A percentile compares a stretch with the other conserved stretches of the same genome.
Conservation (phyloP, 2,888 invertebrate species). For the Abscondita cerata region DNA sequence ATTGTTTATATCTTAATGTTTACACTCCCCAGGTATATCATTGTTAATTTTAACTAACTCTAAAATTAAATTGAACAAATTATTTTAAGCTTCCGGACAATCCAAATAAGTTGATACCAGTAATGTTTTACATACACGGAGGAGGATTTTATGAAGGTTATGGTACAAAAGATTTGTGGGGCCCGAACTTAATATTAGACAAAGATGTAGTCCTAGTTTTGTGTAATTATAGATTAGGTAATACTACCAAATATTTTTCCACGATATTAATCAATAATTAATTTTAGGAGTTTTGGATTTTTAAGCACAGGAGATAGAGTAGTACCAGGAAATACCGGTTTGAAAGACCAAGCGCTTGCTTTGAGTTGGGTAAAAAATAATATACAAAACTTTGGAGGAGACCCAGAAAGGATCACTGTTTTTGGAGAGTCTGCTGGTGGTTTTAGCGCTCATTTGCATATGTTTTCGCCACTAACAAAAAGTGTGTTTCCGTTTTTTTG, state of each 20-base stretch:
- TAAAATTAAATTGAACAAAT: too few species aligned
- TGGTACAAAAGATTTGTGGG: slow-evolving; percentile 70
- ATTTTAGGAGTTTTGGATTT: slow-evolving; percentile 18
- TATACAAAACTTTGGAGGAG: slow-evolving; percentile 13
- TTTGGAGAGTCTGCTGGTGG: slow-evolving; percentile 16
- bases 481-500: slow-evolving; percentile 7
- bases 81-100: neutral
- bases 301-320: slow-evolving; percentile 13
- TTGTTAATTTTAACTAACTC: neutral
- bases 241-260: neutral
- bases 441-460: slow-evolving; percentile 1
- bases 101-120: slow-evolving; percentile 59
- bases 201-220: slow-evolving; percentile 73
- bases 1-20: slow-evolving; percentile 57
- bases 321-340: slow-evolving; percentile 14
- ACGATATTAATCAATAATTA: neutral
- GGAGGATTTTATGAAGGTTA: slow-evolving; percentile 79
- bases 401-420: slow-evolving; percentile 15
- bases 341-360: slow-evolving; percentile 17
- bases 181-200: slow-evolving; percentile 73
- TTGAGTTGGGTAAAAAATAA: slow-evolving; percentile 18
- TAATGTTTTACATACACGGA: slow-evolving; percentile 78
- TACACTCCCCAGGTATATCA: slow-evolving; percentile 62
- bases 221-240: slow-evolving; percentile 73
- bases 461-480: slow-evolving; percentile 11